Evolutionary conservation across 2,888 invertebrate species (phyloP).

Genomic region (Meliscaeva auricollis): DNA sequence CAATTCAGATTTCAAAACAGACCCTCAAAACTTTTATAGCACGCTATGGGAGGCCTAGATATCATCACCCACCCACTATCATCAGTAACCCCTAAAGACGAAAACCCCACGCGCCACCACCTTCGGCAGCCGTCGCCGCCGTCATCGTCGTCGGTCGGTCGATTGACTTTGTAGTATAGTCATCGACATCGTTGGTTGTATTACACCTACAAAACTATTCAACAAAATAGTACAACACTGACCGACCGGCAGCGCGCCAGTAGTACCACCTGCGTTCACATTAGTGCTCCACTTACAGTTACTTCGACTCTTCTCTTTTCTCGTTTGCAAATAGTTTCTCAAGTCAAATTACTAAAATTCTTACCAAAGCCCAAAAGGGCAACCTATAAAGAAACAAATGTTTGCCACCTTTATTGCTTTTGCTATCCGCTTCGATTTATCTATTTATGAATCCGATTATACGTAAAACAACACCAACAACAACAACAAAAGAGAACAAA

Average conservation of each 20-base stretch:
- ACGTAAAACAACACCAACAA: not conserved
- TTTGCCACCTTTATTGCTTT: slow-evolving; percentile 59
- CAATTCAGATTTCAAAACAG: slow-evolving; percentile 20
- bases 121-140: not conserved
- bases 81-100: slow-evolving; percentile 14
- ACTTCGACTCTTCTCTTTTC: not conserved
- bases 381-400: slow-evolving; percentile 46
- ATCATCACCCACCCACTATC: slow-evolving; percentile 6
- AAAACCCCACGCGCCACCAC: slow-evolving; percentile 34
- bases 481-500: slow-evolving; percentile 32
- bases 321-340: slow-evolving; percentile 9
- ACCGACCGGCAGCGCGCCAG: slow-evolving; percentile 5
- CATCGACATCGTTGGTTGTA: not conserved
- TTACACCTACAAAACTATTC: slow-evolving; percentile 43
- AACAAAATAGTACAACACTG: slow-evolving; percentile 26
- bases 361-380: slow-evolving; percentile 12
- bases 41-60: not conserved
- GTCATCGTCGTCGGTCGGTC: not conserved
- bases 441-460: slow-evolving; percentile 69
- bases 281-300: slow-evolving; percentile 18
- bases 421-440: slow-evolving; percentile 67
- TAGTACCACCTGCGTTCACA: slow-evolving; percentile 4
- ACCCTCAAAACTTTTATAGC: slow-evolving; percentile 1
- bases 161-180: not conserved
- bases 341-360: slow-evolving; percentile 18